Evolutionary conservation across 2,888 invertebrate genomes (phyloP), one percentile per base, ranked within the genome.

Genomic region (Fabriciana adippe): DNA sequence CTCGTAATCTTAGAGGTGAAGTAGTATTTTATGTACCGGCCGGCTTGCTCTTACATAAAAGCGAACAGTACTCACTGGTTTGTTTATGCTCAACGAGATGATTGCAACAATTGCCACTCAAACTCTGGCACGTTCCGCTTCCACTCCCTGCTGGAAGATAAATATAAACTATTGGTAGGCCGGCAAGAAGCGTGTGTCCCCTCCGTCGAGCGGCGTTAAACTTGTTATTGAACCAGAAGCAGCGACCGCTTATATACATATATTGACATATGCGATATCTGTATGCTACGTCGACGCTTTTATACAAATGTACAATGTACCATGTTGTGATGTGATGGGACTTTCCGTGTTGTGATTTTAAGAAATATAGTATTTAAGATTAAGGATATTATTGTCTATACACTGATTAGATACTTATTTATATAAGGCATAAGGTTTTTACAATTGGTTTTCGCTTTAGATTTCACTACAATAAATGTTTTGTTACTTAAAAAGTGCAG

Each of bases 41-140:
- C 75, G 77, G 77, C 48, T 73, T 72, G 68, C 55, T 64, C 79
- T 87, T 89, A 88, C 80, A 86, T 87, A 86, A 84, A 85, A 79
- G 76, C 78, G 79, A 79, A 75, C 73, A 73, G 79, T 83, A 90
- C 92, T 90, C 87, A 92, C 92, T 81, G 80, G 86, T 90, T 92
- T 92, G 90, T 91, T 92, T 92, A 89, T 83, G 84, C 86, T 89
- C 88, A 92, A 91, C 86, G 80, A 86, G 90, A 92, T 91, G 91
- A 92, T 92, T 92, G 90, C 87, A 82, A 78, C 88, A 90, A 89
- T 90, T 88, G 80, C 78, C 78, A 75, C 78, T 83, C 80, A 80
- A 79, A 78, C 82, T 86, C 86, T 83, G 86, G 87, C 90, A 89
- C 90, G 89, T 88, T 90, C 89, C 86, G 81, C 78, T 82, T 84